Base-by-base conservation (phyloP, 1,140 invertebrate species). In the Holotrichia oblita region DNA sequence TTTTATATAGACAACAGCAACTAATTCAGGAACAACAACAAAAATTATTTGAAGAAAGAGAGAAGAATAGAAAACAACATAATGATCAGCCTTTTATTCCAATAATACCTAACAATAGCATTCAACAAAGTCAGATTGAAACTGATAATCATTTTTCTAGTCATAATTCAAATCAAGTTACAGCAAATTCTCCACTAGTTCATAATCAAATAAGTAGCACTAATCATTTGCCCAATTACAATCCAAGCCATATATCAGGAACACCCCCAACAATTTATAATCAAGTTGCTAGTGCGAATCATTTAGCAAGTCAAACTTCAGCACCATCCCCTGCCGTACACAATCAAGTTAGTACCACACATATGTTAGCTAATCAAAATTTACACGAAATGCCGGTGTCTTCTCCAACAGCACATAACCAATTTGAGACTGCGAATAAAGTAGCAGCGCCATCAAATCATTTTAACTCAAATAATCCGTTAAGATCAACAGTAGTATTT, bases 1-100 rank as follows among this genome's bases (percentile, higher is more conserved):
- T 93, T 77, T 86, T 93, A 10, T 85, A 91, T 79, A 90, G 92
- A 80, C 87, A 90, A 27, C 87, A 91, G 76, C 87, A 89, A 76
- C 81, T 83, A 41, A 81, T 88, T 72, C 78, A 87, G 42, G 88
- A 90, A 81, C 88, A 89, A 78, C 82, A 86, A 55, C 83, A 83
- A 27, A 84, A 82, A 27, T 55, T 76, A 14, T 22, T 44, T 20
- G 75, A 76, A 14, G 42, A 76, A 59, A 34, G 34, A 22, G 44
- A 76, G 42, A 77, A 12, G 40, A 79, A 84, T 55, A 84, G 83
- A 59, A 81, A 86, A 77, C 83, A 84, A 79, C 84, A 87, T 40
- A 87, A 87, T 77, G 85, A 86, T 74, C 86, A 87, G 77, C 83
- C 86, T 22, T 85, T 87, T 78, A 34, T 79, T 12, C 82, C 83